phyloP scores from a whole-genome alignment of 1,140 invertebrate species.

The Zaprionus vittiger region DNA sequence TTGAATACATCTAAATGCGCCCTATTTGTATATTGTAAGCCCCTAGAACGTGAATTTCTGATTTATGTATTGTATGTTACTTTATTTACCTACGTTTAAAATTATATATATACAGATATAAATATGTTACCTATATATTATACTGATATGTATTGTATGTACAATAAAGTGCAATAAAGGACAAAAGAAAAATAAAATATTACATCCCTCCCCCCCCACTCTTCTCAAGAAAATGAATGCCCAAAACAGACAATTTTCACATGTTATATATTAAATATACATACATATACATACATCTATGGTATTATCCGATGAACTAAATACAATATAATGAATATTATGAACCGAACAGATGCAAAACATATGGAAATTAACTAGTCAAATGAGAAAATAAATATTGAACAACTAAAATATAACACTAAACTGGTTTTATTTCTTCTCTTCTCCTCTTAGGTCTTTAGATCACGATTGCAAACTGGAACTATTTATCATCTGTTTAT shows the following conservation, averaged over 20 bases:
- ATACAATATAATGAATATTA: constrained; percentile 64
- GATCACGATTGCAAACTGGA: constrained; percentile 18
- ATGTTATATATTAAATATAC: constrained; percentile 69
- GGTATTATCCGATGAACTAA: constrained; percentile 75
- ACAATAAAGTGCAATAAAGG: constrained; percentile 65
- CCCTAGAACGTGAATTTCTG: constrained; percentile 46
- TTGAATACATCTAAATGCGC: constrained; percentile 16
- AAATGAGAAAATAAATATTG: constrained; percentile 80
- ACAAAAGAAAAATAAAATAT: constrained; percentile 12
- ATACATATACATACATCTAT: constrained; percentile 51
- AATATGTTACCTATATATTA: constrained; percentile 41
- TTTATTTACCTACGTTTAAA: constrained; percentile 69
- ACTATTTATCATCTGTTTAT: constrained; percentile 60
- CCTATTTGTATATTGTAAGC: constrained; percentile 69
- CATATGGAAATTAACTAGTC: constrained; percentile 70
- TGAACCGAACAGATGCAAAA: constrained; percentile 40
- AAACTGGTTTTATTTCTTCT: background rate
- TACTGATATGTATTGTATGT: constrained; percentile 50
- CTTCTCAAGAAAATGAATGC: background rate
- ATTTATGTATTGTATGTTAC: constrained; percentile 71
- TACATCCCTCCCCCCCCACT: constrained; percentile 2
- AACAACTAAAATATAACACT: constrained; percentile 60
- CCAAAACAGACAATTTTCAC: constrained; percentile 51
- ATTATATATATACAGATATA: constrained; percentile 48
- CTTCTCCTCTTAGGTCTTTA: background rate